Percentiles rank a stretch among this genome's conserved stretches.
These are phyloP conservation scores for Meda fulgida DNA, from an alignment of 2,797 vertebrate species.

Conservation along the genomic window DNA sequence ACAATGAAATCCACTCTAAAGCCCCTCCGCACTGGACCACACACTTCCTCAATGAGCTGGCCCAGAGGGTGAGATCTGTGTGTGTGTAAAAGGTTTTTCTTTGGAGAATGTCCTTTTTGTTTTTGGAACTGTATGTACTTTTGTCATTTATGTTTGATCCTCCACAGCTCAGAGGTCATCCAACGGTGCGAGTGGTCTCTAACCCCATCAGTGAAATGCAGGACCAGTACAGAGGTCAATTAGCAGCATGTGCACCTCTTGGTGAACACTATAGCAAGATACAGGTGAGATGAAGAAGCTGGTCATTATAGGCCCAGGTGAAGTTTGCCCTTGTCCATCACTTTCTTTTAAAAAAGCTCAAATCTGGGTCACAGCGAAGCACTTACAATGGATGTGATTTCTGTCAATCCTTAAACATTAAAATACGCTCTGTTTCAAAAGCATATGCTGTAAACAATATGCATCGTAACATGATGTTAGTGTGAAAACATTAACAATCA, in stretches of 20 bases:
- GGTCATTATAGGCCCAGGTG: not conserved
- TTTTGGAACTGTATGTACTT: not conserved
- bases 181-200: conserved; percentile 42
- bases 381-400: not conserved
- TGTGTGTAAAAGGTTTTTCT: not conserved
- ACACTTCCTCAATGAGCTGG: conserved; percentile 54
- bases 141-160: not conserved
- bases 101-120: not conserved
- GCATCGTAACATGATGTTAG: not conserved
- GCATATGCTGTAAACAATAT: not conserved
- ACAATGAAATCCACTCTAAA: conserved; percentile 48
- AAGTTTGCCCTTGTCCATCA: not conserved
- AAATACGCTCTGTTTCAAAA: not conserved
- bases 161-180: conserved; percentile 51
- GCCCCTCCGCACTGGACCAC: conserved; percentile 60
- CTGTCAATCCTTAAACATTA: not conserved
- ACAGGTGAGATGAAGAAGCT: conserved; percentile 45
- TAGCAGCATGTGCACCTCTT: conserved; percentile 7
- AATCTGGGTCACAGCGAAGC: not conserved
- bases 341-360: not conserved
- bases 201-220: conserved; percentile 57
- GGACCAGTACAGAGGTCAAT: conserved; percentile 56
- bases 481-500: not conserved
- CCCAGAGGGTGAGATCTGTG: conserved; percentile 55
- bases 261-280: conserved; percentile 21